Base-by-base conservation (phyloP, 2,113 vertebrate genomes). In the Archilochus colubris region DNA sequence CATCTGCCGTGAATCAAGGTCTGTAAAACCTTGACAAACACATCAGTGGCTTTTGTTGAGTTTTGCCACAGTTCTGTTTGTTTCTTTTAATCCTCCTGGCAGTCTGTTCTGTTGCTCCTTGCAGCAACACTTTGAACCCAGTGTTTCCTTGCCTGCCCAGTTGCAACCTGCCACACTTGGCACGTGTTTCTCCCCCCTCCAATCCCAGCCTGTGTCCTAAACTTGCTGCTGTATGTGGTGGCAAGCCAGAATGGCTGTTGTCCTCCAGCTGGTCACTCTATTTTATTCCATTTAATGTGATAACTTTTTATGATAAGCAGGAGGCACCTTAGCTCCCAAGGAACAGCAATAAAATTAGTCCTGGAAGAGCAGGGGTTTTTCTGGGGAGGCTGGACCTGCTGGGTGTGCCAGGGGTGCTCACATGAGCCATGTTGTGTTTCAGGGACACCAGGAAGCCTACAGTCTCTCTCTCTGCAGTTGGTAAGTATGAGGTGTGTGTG, bases 361-460 rank as follows among this genome's bases (percentile, higher is more conserved):
- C 58, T 89, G 78, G 63, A 38, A 7, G 51, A 86, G 31, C 24
- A 36, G 17, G 64, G 36, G 67, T 59, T 67, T 86, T 5, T 1
- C 8, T 77, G 59, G 61, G 66, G 67, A 36, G 53, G 40, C 46
- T 64, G 84, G 33, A 21, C 30, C 28, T 62, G 59, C n/a, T 59
- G 63, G 6, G 21, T 75, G 0, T 50, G 44, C 40, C 7, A 4
- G 62, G 63, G 21, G 30, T 88, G 15, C 91, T 96, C 82, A 95
- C 28, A 44, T 55, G 44, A 72, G 36, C 69, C 13, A 13, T 66
- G 27, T 89, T 97, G 19, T 97, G 7, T 98, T 98, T 73, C 98
- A 99, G 99, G 91, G 99, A 99, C 95, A 99, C 99, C 17, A 98
- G 99, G 79, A 99, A 99, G 77, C 99, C 99, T 27, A 97, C 98